Evolutionary conservation across 2,797 vertebrate genomes (phyloP).

Genomic region (Anguilla marmorata): DNA sequence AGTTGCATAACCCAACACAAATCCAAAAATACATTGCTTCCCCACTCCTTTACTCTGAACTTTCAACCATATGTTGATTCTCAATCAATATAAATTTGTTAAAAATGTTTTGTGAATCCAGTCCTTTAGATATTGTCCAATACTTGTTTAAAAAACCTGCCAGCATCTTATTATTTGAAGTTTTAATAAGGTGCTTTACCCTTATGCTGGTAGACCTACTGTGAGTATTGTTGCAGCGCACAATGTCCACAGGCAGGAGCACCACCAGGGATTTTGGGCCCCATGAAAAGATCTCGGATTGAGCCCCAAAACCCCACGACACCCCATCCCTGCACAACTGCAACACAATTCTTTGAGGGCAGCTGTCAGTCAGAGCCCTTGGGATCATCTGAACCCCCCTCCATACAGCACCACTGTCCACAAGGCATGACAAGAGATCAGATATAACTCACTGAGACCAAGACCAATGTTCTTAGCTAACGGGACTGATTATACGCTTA

Average conservation of each 20-base stretch:
- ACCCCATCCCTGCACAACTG: neutral
- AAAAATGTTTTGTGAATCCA: neutral
- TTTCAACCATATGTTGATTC: too few relatives aligned
- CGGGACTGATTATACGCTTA: neutral
- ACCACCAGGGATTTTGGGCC: too few relatives aligned
- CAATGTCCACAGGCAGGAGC: too few relatives aligned
- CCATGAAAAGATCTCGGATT: too few relatives aligned
- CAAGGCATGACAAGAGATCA: neutral
- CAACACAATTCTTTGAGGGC: neutral
- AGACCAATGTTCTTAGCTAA: neutral
- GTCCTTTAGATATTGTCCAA: neutral
- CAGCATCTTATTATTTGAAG: neutral
- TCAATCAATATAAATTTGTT: too few relatives aligned
- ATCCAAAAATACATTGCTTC: neutral
- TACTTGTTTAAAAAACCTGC: neutral
- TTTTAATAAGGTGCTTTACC: neutral
- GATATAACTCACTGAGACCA: neutral
- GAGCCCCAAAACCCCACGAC: too few relatives aligned
- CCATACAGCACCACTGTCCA: neutral
- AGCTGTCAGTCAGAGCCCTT: neutral
- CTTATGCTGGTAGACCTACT: neutral
- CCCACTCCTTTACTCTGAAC: neutral
- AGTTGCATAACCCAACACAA: neutral
- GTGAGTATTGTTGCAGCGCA: neutral
- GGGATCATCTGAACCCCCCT: neutral